These are phyloP conservation scores for Merops nubicus DNA, from an alignment of 2,113 vertebrate genomes.

Conservation along the genomic window DNA sequence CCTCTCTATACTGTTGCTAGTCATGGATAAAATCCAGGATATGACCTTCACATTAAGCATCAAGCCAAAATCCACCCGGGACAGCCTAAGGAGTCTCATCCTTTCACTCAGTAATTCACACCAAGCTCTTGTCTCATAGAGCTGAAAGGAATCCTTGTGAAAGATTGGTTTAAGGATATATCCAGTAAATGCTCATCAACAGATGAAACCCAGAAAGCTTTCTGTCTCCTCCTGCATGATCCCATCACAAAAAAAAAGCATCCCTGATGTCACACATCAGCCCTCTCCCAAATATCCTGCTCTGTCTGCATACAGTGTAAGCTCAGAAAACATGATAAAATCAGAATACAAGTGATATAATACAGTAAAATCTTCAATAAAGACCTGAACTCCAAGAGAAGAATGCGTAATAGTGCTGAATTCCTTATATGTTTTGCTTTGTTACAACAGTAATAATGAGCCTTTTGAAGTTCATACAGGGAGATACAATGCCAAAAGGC, in stretches of 20 bases:
- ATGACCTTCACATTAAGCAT: not conserved
- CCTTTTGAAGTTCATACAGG: constrained; percentile 38
- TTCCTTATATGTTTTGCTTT: constrained; percentile 26
- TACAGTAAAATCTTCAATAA: not conserved
- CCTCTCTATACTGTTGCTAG: not conserved
- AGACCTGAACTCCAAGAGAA: not conserved
- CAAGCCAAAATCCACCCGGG: constrained; percentile 23
- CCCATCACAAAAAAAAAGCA: not conserved
- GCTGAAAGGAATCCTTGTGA: not conserved
- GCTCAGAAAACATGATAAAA: not conserved
- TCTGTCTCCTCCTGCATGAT: not conserved
- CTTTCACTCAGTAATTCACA: not conserved
- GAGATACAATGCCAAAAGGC: constrained; percentile 43
- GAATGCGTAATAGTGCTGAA: not conserved
- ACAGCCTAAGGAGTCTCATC: not conserved
- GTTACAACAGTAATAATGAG: constrained; percentile 15
- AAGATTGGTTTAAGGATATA: not conserved
- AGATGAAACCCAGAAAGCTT: not conserved
- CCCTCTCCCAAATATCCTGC: not conserved
- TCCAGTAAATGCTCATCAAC: not conserved
- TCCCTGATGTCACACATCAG: not conserved
- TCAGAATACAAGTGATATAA: not conserved
- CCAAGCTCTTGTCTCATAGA: not conserved
- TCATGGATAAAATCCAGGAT: constrained; percentile 25
- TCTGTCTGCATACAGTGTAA: not conserved